Evolutionary conservation across 2,113 vertebrate species (phyloP), one percentile per base, ranked within the genome.

Genomic region (Ellobius talpinus): DNA sequence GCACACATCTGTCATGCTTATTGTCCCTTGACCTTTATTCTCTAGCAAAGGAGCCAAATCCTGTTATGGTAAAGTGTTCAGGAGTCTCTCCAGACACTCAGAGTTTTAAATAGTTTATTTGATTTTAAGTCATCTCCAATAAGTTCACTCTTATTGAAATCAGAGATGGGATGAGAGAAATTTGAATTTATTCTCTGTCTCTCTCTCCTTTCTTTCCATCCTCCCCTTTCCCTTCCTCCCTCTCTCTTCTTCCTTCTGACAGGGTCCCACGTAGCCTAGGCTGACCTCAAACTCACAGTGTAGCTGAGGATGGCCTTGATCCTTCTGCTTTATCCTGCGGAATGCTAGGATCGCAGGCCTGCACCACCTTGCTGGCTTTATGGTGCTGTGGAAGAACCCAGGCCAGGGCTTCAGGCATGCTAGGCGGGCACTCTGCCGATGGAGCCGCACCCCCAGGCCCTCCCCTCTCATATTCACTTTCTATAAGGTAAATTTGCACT

Each of bases 21-120:
- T 24, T 70, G 66, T 82, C 50, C 93, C 26, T 82, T 39, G 47
- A 42, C 50, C 21, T 90, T 91, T 50, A 31, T 73, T 84, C n/a
- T 84, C 68, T 81, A 45, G 74, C 33, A 87, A 94, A 92, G 52
- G 61, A 95, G 14, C 33, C 79, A 93, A 61, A 89, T 66, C 36
- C 36, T 52, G 9, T 61, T 89, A 73, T 47, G 78, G 45, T 52
- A 73, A 95, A 87, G 77, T 61, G n/a, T n/a, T 85, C 29, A 1
- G 26, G 70, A 19, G 9, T 26, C 58, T 93, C 33, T 81, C 58
- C 55, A 81, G 70, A 73, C 26, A 78, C 17, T 19, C n/a, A 84
- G 63, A 42, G 63, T 50, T 89, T 95, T 87, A 1, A 82, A 82
- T n/a, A 77, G 65, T 89, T 89, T 82, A 92, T 89, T 82, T 92